These are phyloP conservation scores for Psittacula echo DNA, from an alignment of 2,797 vertebrate genomes.

Conservation along the genomic window DNA sequence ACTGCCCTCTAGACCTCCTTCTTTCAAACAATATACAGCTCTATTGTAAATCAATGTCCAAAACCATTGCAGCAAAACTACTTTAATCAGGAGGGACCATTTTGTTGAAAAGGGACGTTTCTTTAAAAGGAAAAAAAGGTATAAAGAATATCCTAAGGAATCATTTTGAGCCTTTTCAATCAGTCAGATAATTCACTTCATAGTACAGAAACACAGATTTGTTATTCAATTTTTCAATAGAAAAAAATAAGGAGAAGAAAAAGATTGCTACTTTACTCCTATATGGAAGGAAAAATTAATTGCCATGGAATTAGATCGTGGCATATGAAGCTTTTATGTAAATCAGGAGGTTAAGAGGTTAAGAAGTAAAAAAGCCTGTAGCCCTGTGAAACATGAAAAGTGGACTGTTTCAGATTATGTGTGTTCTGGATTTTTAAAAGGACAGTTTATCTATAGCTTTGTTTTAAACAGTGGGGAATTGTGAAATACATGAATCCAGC, in stretches of 20 bases:
- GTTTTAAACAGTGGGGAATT: conserved; percentile 4
- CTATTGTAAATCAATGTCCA: conserved; percentile 34
- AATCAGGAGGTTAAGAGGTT: conserved; percentile 57
- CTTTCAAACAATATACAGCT: conserved; percentile 18
- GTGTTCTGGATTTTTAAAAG: conserved; percentile 33
- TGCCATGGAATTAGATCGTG: conserved; percentile 52
- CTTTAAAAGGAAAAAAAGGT: neutral
- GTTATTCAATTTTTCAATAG: conserved; percentile 2
- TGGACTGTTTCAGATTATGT: neutral
- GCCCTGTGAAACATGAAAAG: conserved; percentile 40
- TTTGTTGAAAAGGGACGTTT: neutral
- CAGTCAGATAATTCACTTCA: conserved; percentile 32
- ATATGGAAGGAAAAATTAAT: conserved; percentile 52
- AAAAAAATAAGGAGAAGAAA: neutral
- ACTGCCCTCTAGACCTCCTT: conserved; percentile 8
- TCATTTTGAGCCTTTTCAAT: conserved; percentile 28
- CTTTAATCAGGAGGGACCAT: neutral
- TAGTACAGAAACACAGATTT: conserved; percentile 23
- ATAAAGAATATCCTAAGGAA: neutral
- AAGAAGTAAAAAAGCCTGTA: conserved; percentile 54
- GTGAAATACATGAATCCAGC: conserved; percentile 31
- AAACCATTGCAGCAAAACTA: neutral
- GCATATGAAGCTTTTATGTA: conserved; percentile 66
- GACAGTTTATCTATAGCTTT: conserved; percentile 20
- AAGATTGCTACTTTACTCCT: conserved; percentile 26